Evolutionary conservation across 2,888 invertebrate genomes (phyloP).

Genomic region (Glyphotaelius pellucidus): DNA sequence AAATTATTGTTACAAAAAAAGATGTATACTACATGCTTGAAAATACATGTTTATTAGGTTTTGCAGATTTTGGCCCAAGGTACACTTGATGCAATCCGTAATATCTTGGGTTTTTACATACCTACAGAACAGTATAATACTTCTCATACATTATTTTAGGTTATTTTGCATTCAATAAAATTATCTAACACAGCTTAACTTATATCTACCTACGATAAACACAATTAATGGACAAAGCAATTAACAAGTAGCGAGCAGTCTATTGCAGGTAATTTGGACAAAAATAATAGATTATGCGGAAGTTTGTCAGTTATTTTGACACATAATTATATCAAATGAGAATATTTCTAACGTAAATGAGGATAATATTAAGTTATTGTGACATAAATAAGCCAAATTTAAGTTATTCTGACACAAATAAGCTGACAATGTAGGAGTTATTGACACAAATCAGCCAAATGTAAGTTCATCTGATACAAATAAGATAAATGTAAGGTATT

Average conservation of each 20-base stretch:
- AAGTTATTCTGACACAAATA: no score
- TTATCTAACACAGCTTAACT: not conserved
- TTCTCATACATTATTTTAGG: not conserved
- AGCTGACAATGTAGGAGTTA: no score
- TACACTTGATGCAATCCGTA: not conserved
- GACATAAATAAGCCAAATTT: not conserved
- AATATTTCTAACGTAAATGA: not conserved
- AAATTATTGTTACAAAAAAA: no score
- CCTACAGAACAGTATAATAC: not conserved
- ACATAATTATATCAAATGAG: not conserved
- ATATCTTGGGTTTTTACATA: not conserved
- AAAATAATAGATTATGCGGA: not conserved
- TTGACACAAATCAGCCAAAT: no score
- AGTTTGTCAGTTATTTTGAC: not conserved
- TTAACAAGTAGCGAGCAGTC: not conserved
- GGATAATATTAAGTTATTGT: not conserved
- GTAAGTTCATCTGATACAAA: no score
- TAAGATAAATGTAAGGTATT: no score
- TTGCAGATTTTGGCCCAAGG: not conserved
- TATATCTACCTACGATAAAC: not conserved
- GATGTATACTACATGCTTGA: no score
- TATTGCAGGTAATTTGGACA: not conserved
- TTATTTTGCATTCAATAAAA: not conserved
- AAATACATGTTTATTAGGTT: no score
- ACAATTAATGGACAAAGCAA: not conserved